phyloP scores from a whole-genome alignment of 2,113 vertebrate genomes.

The Panthera uncia region DNA sequence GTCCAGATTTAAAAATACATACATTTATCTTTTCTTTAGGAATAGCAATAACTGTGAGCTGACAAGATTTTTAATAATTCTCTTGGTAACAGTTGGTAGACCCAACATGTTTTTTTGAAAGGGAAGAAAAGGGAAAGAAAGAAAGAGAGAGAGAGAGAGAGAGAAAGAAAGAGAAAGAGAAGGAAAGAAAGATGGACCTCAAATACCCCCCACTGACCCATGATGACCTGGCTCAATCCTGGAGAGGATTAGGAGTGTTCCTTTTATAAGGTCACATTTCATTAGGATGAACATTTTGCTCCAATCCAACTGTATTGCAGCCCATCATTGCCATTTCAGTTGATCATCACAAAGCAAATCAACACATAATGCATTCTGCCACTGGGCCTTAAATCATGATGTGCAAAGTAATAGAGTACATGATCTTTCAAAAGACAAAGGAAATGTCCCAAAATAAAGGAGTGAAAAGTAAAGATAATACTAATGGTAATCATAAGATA shows the following conservation, averaged over 20 bases:
- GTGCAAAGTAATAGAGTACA: neutral
- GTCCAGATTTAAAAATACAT: constrained; percentile 78
- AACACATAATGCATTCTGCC: neutral
- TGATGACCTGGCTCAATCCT: constrained; percentile 48
- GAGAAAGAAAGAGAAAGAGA: neutral
- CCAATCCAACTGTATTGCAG: constrained; percentile 49
- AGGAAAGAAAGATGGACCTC: neutral
- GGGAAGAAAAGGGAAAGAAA: neutral
- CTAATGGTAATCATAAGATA: neutral
- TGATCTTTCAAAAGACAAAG: neutral
- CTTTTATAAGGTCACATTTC: constrained; percentile 72
- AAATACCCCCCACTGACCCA: constrained; percentile 47
- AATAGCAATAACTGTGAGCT: constrained; percentile 69
- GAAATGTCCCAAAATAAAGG: neutral
- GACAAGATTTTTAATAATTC: constrained; percentile 69
- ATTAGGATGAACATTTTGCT: constrained; percentile 63
- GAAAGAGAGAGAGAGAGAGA: neutral
- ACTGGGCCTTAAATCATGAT: constrained; percentile 16
- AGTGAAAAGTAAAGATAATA: neutral
- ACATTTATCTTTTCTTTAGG: constrained; percentile 78
- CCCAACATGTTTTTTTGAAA: neutral
- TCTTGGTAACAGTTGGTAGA: constrained; percentile 56
- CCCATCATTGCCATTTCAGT: constrained; percentile 36
- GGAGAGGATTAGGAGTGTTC: constrained; percentile 56
- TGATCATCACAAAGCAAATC: constrained; percentile 23